Evolutionary conservation across 2,888 invertebrate species (phyloP).

Genomic region (Leptinotarsa rubiginosa): DNA sequence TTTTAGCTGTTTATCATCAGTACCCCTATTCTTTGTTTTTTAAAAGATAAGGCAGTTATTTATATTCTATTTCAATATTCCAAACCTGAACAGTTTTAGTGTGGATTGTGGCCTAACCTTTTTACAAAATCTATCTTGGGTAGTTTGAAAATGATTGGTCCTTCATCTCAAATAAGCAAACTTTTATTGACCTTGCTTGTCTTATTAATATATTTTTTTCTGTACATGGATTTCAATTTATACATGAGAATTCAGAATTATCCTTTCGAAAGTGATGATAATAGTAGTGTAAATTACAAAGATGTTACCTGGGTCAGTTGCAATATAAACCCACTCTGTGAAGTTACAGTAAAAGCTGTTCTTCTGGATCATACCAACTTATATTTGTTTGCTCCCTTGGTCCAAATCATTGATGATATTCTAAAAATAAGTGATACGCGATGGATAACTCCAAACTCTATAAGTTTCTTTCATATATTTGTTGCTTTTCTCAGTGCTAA

Average conservation of each 20-base stretch:
- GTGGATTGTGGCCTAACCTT: constrained; percentile 33
- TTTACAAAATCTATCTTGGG: not conserved
- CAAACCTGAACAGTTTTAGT: constrained; percentile 49
- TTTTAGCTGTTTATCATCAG: constrained; percentile 25
- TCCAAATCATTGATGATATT: constrained; percentile 77
- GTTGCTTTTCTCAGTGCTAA: constrained; percentile 82
- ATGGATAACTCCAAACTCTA: constrained; percentile 84
- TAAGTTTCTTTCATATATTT: constrained; percentile 83
- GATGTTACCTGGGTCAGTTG: constrained; percentile 75
- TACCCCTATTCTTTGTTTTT: not conserved
- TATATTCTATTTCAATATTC: constrained; percentile 17
- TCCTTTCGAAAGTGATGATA: constrained; percentile 68
- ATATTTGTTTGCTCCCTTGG: constrained; percentile 84
- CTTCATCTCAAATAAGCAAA: constrained; percentile 80
- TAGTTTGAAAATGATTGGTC: constrained; percentile 72
- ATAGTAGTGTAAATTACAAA: constrained; percentile 65
- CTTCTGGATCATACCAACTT: constrained; percentile 87
- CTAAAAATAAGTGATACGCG: constrained; percentile 64
- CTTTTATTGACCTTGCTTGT: constrained; percentile 72
- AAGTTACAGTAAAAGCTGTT: constrained; percentile 85
- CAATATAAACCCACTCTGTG: constrained; percentile 79
- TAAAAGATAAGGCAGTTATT: not conserved
- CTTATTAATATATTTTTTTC: constrained; percentile 73
- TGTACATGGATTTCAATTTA: constrained; percentile 79
- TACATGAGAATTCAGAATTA: constrained; percentile 79